These are phyloP conservation scores for Apostichopus leukothele DNA, from an alignment of 53 echinoderm and acorn worm genomes.

Conservation along the genomic window DNA sequence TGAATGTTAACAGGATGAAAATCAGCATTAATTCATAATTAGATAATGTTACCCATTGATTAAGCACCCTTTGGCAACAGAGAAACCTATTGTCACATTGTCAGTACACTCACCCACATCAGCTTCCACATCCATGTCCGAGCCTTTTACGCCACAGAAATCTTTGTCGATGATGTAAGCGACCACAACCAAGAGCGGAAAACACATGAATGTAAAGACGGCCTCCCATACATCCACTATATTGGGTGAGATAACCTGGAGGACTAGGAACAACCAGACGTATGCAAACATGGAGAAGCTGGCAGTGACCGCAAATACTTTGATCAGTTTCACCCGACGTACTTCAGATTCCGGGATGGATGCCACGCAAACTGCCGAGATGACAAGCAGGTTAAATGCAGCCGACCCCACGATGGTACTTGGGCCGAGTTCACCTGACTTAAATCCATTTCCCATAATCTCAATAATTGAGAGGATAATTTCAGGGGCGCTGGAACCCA, in stretches of 20 bases:
- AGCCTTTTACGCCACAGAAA: slow-evolving; percentile 84
- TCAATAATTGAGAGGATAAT: slow-evolving; percentile 90
- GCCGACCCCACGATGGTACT: slow-evolving; percentile 99
- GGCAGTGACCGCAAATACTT: slow-evolving; percentile 86
- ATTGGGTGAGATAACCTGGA: slow-evolving; percentile 72
- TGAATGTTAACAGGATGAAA: no score
- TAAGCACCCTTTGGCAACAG: no score
- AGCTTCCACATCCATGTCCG: slow-evolving; percentile 77
- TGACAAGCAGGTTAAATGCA: slow-evolving; percentile 88
- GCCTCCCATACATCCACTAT: slow-evolving; percentile 83
- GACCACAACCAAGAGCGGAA: slow-evolving; percentile 76
- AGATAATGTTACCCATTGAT: no score
- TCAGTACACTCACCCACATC: neutral
- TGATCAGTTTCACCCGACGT: slow-evolving; percentile 68
- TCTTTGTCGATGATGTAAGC: slow-evolving; percentile 94
- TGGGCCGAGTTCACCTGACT: slow-evolving; percentile 82
- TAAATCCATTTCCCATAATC: slow-evolving; percentile 73
- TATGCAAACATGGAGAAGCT: slow-evolving; percentile 89
- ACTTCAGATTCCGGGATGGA: slow-evolving; percentile 69
- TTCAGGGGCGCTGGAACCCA: slow-evolving; percentile 92
- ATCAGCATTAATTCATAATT: no score
- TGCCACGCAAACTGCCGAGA: slow-evolving; percentile 78
- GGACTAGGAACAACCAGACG: slow-evolving; percentile 84
- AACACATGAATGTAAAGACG: slow-evolving; percentile 85
- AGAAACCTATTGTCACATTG: no score